Evolutionary conservation across 2,888 invertebrate species (phyloP).

Genomic region (Saturnia pavonia): DNA sequence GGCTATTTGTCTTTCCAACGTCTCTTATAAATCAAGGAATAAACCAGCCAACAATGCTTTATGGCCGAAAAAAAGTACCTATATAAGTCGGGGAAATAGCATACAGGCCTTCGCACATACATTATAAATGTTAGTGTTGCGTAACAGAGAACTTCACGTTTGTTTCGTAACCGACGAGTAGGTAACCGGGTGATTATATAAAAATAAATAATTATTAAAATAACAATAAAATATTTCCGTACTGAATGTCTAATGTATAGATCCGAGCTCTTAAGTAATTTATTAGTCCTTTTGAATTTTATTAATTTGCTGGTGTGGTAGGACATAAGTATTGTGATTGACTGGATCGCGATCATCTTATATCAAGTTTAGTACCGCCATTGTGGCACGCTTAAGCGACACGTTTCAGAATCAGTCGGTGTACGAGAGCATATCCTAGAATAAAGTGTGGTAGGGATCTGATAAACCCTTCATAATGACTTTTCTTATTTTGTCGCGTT

Average conservation of each 20-base stretch:
- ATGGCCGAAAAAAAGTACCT: constrained; percentile 81
- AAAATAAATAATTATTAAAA: background rate
- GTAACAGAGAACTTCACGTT: constrained; percentile 42
- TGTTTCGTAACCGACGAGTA: constrained; percentile 5
- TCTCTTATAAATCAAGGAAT: constrained; percentile 87
- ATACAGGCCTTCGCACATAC: constrained; percentile 74
- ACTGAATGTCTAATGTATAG: background rate
- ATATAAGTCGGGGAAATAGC: constrained; percentile 80
- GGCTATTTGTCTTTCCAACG: constrained; percentile 89
- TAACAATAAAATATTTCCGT: background rate
- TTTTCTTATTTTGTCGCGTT: no score
- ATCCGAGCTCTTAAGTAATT: background rate
- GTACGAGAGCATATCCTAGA: no score
- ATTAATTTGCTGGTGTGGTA: no score
- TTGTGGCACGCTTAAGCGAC: no score
- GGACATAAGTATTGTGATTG: no score
- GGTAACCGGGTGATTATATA: background rate
- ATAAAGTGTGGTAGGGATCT: no score
- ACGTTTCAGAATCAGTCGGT: no score
- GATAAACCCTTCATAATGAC: no score
- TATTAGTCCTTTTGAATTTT: background rate
- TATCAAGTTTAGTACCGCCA: no score
- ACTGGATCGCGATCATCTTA: no score
- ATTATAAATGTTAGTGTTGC: constrained; percentile 75
- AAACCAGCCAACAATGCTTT: constrained; percentile 84